Evolutionary conservation across 92 coral and sea anemone species (phyloP), one percentile per base, ranked within the genome.

Genomic region (Zoanthus gigantus): DNA sequence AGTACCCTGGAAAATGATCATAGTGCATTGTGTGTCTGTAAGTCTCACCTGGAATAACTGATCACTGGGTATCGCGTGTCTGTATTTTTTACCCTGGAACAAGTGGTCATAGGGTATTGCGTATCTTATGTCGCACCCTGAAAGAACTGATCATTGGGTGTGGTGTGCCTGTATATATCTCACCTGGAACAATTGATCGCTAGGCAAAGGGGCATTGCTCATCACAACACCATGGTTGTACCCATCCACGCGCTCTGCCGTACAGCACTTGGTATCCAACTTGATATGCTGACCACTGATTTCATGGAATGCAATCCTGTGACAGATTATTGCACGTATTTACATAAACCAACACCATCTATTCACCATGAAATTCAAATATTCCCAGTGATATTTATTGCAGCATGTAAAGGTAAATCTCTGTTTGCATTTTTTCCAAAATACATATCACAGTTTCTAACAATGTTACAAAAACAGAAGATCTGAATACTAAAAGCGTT

Each of bases 191-290:
- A 95, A 74, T 83, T 92, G 94, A 42, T 95, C 93, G 50, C 95
- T 91, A 37, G 90, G 90, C 11, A 97, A 91, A 29, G 96, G 98
- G 4, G 82, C 83, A 11, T 93, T 95, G 86, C 99, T 93, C 84
- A 97, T 85, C 83, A 95, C 98, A 17, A 95, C 94, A 29, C 99
- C 99, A 63, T 97, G 97, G 74, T 97, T 97, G 68, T 90, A 97
- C 9, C 95, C 90, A 69, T 95, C 96, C 45, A 94, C 96, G 57
- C 99, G 93, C 18, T 98, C 94, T 12, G 98, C 99, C 3, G 98
- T 88, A 82, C 95, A 89, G 18, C 94, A 94, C 48, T 92, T 87
- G 84, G 90, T 92, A 67, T 97, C 99, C 88, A 97, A 88, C 14
- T 94, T 89, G 56, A 97, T 89, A 53, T 95, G 94, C 84, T 93